Evolutionary conservation across 35 echinoderm and acorn worm species (phyloP).

Genomic region (Acanthaster planci): DNA sequence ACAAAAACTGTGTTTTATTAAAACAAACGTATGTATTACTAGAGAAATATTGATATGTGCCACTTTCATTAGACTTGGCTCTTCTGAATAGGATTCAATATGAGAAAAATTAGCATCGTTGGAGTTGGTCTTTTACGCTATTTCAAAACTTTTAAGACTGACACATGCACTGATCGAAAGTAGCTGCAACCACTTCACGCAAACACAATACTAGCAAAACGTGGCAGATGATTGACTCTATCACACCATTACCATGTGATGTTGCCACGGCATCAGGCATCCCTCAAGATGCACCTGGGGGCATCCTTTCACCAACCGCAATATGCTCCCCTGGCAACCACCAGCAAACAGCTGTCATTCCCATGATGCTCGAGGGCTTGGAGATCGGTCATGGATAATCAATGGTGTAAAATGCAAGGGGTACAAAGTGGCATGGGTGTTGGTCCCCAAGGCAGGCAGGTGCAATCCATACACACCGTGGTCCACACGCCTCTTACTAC

Average conservation of each 20-base stretch:
- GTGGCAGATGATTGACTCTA: neutral
- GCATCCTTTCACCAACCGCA: neutral
- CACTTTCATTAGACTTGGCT: no score
- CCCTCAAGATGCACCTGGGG: neutral
- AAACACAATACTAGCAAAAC: no score
- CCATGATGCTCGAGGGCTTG: neutral
- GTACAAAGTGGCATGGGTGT: conserved; percentile 12
- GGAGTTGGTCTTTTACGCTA: no score
- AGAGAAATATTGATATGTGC: no score
- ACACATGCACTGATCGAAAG: no score
- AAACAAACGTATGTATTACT: no score
- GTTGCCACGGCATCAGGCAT: neutral
- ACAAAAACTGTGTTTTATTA: no score
- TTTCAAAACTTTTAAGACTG: no score
- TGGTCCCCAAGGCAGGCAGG: neutral
- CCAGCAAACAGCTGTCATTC: conserved; percentile 1
- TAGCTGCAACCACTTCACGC: no score
- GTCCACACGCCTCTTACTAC: neutral
- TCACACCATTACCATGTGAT: neutral
- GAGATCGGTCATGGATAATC: conserved; percentile 1
- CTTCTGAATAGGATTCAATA: no score
- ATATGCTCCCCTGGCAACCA: neutral
- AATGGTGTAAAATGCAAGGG: conserved; percentile 7
- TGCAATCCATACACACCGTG: neutral
- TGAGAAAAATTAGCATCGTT: no score